phyloP scores from a whole-genome alignment of 2,888 invertebrate genomes.

The Mayetiola destructor region DNA sequence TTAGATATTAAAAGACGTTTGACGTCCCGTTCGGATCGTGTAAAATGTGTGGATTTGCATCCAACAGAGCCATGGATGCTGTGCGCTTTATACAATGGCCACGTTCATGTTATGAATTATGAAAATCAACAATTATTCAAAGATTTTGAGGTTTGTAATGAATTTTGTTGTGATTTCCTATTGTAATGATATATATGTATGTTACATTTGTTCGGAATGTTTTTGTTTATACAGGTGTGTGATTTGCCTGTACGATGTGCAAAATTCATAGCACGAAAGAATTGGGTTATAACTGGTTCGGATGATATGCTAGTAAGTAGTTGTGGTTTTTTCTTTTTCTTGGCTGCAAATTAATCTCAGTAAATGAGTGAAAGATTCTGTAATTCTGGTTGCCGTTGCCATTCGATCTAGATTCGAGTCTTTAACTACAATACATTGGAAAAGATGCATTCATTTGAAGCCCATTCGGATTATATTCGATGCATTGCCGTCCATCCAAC shows the following conservation, averaged over 20 bases:
- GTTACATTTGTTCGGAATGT: constrained; percentile 43
- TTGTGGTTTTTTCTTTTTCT: neutral
- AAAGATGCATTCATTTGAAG: constrained; percentile 88
- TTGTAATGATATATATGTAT: constrained; percentile 20
- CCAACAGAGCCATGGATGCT: constrained; percentile 98
- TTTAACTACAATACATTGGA: constrained; percentile 99
- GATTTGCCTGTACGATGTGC: constrained; percentile 93
- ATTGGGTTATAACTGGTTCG: constrained; percentile 97
- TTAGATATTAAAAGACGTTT: constrained; percentile 96
- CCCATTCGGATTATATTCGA: constrained; percentile 95
- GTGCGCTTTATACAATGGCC: constrained; percentile 94
- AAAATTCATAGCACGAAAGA: constrained; percentile 91
- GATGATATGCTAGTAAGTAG: constrained; percentile 64
- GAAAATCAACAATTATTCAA: constrained; percentile 84
- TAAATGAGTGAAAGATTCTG: too few species aligned
- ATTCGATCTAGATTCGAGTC: constrained; percentile 50
- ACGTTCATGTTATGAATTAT: constrained; percentile 99
- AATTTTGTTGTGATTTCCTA: neutral
- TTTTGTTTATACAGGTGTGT: too few species aligned
- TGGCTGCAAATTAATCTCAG: neutral
- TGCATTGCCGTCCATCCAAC: constrained; percentile 95
- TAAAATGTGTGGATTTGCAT: constrained; percentile 95
- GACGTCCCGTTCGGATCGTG: constrained; percentile 94
- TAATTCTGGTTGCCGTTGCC: neutral
- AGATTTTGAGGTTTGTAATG: constrained; percentile 52